These are phyloP conservation scores for Buteo buteo DNA, from an alignment of 2,113 vertebrate species.

Conservation along the genomic window DNA sequence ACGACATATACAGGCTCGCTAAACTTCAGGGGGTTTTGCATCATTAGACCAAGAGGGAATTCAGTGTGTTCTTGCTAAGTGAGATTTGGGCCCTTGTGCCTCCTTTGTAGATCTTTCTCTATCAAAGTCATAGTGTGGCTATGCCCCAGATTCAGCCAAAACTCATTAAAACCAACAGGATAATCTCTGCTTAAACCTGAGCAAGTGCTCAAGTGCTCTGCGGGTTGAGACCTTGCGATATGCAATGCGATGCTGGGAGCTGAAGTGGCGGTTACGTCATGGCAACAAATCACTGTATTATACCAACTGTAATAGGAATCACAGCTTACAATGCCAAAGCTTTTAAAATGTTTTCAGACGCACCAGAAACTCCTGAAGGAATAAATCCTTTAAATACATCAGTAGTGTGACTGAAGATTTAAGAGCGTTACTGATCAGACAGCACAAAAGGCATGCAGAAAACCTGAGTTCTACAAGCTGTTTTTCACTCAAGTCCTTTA, in stretches of 20 bases:
- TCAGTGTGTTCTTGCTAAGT: background rate
- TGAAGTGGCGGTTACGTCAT: background rate
- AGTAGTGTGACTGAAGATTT: background rate
- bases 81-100: background rate
- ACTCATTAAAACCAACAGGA: background rate
- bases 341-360: background rate
- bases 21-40: background rate
- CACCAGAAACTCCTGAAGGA: background rate
- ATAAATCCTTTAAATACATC: background rate
- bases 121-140: background rate
- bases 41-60: background rate
- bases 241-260: background rate
- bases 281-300: background rate
- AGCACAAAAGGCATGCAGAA: background rate
- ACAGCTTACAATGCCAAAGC: background rate
- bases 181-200: background rate
- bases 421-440: background rate
- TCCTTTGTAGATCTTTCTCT: background rate
- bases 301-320: background rate
- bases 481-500: background rate
- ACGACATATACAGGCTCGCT: rapidly evolving
- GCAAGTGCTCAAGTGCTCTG: background rate
- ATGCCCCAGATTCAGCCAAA: background rate
- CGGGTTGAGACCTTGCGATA: background rate
- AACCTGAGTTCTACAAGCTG: background rate